Evolutionary conservation across 2,888 invertebrate species (phyloP), one percentile per base, ranked within the genome.

Genomic region (Drosophila pseudotalamancana): DNA sequence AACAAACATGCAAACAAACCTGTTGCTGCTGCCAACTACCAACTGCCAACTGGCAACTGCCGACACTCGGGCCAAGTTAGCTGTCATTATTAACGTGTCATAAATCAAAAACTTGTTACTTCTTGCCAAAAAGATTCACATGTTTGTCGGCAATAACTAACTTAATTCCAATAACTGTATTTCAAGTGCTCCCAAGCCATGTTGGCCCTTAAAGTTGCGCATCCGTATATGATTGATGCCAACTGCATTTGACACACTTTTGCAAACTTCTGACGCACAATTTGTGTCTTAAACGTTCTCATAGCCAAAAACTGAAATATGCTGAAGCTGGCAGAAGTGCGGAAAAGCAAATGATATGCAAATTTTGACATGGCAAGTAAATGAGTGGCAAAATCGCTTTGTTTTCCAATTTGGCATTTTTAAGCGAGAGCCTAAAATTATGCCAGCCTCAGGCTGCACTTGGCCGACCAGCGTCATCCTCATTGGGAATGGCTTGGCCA

Each of bases 101-200:
- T 83, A 83, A 86, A 83, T 83, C 87, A 83, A 70, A 78, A 82
- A 73, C 72, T 78, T 81, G 77, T 84, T 77, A 65, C 76, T 63
- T 70, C 61, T 53, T 59, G 54, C 65, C 61, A 70, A 70, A 69
- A n/a, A 62, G 64, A 74, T 85, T 79, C 76, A 66, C 76, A 79
- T 82, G 66, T 72, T 54, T 65, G 56, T n/a, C 51, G 48, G 48
- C 55, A 12, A 49, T 37, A 45, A 12, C 34, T 14, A 65, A 45
- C 40, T 46, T 25, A 37, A 45, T 25, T 35, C 61, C 42, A 29
- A 32, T 45, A 63, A 63, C 43, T 61, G 37, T 63, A 46, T 54
- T 21, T 34, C 31, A 48, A 64, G 49, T 64, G 67, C 35, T 57
- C 42, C n/a, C 32, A 53, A 11, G 18, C 50, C 27, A 54, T 42